Evolutionary conservation across 2,797 vertebrate genomes (phyloP), one percentile per base, ranked within the genome.

Genomic region (Crocidura indochinensis): DNA sequence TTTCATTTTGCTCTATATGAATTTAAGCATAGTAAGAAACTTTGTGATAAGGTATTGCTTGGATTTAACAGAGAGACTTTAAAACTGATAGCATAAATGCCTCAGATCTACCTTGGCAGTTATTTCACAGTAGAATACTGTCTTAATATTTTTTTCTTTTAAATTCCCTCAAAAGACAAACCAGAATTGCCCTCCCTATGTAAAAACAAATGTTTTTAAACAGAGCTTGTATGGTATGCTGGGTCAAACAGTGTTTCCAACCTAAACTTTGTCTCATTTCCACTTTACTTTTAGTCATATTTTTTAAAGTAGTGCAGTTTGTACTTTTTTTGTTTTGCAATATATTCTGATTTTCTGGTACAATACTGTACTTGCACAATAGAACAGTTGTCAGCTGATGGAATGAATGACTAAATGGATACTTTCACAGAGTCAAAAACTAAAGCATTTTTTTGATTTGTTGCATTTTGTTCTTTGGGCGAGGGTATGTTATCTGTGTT

Each of bases 251-350:
- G 60, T 97, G 94, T 98, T 98, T 96, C 92, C 95, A 95, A 95
- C 78, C 88, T 96, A 88, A 96, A 65, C 96, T 94, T 91, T 94
- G 91, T 97, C 88, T 97, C 95, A 96, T 98, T 98, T 97, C 96
- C 94, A 97, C 92, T 95, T 96, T 94, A 93, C 93, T 96, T 97
- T 96, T 97, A 97, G 97, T 97, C 95, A 94, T 98, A 98, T 98
- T 98, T 98, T 98, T 98, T 98, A 98, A 20, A 98, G 97, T 98
- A 98, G 97, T 96, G 96, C 96, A 98, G 97, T 98, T 98, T 98
- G 98, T 98, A 98, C 98, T 98, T 98, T 97, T 38, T 98, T 98
- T 97, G 98, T 97, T 98, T 98, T 98, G 97, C 98, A 98, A 98
- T 96, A 97, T 97, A 97, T 98, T 97, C 97, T 98, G 97, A 98